phyloP scores from a whole-genome alignment of 2,113 vertebrate species.

The Motacilla tschutschensis region DNA sequence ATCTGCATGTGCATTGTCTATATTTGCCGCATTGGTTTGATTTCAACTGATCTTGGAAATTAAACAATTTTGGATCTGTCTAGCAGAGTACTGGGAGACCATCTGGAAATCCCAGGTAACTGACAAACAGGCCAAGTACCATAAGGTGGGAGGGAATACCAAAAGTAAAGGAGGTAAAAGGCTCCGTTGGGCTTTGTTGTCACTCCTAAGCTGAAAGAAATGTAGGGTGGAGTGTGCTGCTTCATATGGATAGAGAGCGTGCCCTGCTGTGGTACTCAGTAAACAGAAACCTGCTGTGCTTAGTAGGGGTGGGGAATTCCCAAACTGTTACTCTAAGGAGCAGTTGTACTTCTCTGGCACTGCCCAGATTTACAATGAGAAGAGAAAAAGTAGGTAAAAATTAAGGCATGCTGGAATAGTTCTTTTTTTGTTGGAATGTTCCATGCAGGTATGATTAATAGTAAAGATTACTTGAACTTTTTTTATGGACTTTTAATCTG shows the following conservation, averaged over 20 bases:
- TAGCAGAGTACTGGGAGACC: background rate
- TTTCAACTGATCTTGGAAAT: background rate
- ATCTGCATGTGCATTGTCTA: accelerated
- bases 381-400: background rate
- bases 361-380: background rate
- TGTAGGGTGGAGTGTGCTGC: background rate
- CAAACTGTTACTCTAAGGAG: accelerated
- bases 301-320: background rate
- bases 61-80: background rate
- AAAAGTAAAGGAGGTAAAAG: background rate
- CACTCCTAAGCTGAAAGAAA: background rate
- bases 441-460: background rate
- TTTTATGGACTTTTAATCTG: background rate
- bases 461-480: background rate
- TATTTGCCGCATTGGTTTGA: background rate
- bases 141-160: background rate
- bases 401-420: background rate
- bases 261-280: background rate
- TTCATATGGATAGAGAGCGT: background rate
- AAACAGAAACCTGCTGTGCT: background rate
- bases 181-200: background rate
- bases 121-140: background rate
- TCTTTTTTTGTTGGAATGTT: background rate
- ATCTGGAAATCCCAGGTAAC: background rate
- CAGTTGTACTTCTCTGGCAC: background rate